Conservation (phyloP, 2,797 vertebrate genomes). For the Darevskia mixta region DNA sequence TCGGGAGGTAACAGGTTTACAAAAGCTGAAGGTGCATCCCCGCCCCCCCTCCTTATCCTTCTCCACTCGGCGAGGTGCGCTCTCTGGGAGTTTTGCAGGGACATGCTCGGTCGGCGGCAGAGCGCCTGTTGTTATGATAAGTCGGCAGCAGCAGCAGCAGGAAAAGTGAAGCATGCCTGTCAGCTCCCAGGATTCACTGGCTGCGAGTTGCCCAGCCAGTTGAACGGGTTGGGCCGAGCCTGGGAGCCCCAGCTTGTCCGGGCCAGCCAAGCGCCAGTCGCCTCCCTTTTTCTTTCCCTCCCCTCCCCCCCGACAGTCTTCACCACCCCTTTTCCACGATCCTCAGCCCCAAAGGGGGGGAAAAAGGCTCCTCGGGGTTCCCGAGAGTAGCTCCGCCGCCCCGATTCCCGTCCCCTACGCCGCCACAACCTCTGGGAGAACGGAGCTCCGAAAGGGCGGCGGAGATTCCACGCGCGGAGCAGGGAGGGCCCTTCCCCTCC, state of each 20-base stretch:
- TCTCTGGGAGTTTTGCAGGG: conserved; percentile 62
- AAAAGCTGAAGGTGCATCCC: background rate
- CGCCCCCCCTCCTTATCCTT: background rate
- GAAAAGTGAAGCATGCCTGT: conserved; percentile 76
- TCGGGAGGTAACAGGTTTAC: background rate
- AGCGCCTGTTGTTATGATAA: conserved; percentile 77
- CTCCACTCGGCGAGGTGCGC: conserved; percentile 47
- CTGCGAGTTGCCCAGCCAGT: conserved; percentile 88
- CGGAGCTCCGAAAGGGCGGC: conserved; percentile 26
- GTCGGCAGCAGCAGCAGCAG: conserved; percentile 55
- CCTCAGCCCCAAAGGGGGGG: conserved; percentile 47
- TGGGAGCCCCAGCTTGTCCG: conserved; percentile 73
- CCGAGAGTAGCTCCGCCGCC: conserved; percentile 5
- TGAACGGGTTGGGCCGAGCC: conserved; percentile 87
- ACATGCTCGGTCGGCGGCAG: conserved; percentile 69
- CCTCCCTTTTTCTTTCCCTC: conserved; percentile 44
- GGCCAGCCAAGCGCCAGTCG: conserved; percentile 67
- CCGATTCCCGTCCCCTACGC: background rate
- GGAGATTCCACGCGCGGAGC: conserved; percentile 48
- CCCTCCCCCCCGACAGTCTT: background rate
- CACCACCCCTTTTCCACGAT: conserved; percentile 40
- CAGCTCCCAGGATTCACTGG: conserved; percentile 77
- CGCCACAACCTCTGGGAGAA: background rate
- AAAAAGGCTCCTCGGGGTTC: conserved; percentile 55
- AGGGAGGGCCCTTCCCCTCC: conserved; percentile 31